Base-by-base conservation (phyloP, 2,113 vertebrate species). In the Climacteris rufus region DNA sequence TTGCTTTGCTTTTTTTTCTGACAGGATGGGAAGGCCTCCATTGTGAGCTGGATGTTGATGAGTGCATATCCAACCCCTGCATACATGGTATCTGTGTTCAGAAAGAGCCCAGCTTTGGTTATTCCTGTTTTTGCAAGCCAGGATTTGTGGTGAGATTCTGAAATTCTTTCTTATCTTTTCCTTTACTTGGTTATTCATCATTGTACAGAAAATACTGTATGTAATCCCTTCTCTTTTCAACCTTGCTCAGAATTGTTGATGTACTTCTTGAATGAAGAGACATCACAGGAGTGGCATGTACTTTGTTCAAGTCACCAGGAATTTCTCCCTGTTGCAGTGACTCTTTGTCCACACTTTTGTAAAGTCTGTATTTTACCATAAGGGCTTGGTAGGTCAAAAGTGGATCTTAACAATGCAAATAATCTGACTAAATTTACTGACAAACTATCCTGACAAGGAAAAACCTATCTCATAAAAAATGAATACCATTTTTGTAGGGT, bases 1-100 rank as follows among this genome's bases (percentile, higher is more conserved):
- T 27, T 74, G 8, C 9, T 71, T 76, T 81, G 39, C 0, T 15
- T 2, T 33, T 15, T 97, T 96, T 96, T 85, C 96, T 98, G 97
- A 95, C 98, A 99, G 99, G 98, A 95, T 99, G 99, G 98, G 98
- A 98, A 98, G 98, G 99, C 77, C 97, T 98, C 94, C 98, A 97
- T 80, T 99, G 99, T 96, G 98, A 99, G 93, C 7, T 98, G 97
- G 98, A 99, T 97, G 97, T 99, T 97, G 98, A 99, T 97, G 99
- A 99, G 96, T 99, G 99, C 97, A 96, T 98, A 95, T 98, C 98
- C 71, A 98, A 97, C 90, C 98, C 98, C 66, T 99, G 99, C 97
- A 97, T 98, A 97, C 98, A 99, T 94, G 99, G 98, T 59, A 98
- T 99, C 95, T 99, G 98, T 96, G 97, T 98, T 87, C 98, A 99